A percentile compares a stretch with the other conserved stretches of the same genome.
Conservation (phyloP, 2,888 invertebrate species). For the Cyclophora punctaria region DNA sequence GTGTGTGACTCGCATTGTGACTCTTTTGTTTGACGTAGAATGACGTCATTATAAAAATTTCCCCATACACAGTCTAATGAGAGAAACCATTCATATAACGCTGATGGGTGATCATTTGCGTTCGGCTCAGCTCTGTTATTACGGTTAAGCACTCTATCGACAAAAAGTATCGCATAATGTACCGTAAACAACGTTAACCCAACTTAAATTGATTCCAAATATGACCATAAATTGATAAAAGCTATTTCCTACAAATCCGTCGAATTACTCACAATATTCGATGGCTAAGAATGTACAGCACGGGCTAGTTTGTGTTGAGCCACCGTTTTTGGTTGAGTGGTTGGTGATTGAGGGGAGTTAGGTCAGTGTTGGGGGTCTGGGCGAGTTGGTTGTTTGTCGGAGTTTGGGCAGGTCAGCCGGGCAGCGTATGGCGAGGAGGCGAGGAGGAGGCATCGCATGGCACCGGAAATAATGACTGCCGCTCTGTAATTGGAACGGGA, state of each 20-base stretch:
- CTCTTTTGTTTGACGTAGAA: slow-evolving; percentile 46
- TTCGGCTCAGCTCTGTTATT: too few species aligned
- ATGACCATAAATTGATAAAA: slow-evolving; percentile 23
- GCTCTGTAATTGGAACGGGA: slow-evolving; percentile 66
- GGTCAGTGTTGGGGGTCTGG: slow-evolving; percentile 21
- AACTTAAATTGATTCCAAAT: slow-evolving; percentile 1
- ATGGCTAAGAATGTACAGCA: slow-evolving; percentile 23
- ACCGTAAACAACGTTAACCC: neutral
- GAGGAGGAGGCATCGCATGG: slow-evolving; percentile 48
- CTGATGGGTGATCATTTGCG: too few species aligned
- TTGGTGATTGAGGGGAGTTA: slow-evolving; percentile 6
- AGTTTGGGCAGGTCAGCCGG: slow-evolving; percentile 58
- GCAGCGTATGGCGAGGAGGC: slow-evolving; percentile 35
- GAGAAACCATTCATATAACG: slow-evolving; percentile 30
- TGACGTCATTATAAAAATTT: slow-evolving; percentile 57
- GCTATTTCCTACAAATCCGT: slow-evolving; percentile 32
- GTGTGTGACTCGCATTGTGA: slow-evolving; percentile 57
- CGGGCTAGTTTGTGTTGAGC: neutral
- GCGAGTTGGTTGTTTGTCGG: slow-evolving; percentile 33
- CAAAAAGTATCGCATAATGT: neutral
- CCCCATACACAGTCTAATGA: slow-evolving; percentile 58
- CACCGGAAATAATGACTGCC: slow-evolving; percentile 69
- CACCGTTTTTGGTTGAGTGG: neutral
- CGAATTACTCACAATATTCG: slow-evolving; percentile 35
- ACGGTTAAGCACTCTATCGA: neutral